phyloP scores from a whole-genome alignment of 2,113 vertebrate genomes.

The Nicator chloris region DNA sequence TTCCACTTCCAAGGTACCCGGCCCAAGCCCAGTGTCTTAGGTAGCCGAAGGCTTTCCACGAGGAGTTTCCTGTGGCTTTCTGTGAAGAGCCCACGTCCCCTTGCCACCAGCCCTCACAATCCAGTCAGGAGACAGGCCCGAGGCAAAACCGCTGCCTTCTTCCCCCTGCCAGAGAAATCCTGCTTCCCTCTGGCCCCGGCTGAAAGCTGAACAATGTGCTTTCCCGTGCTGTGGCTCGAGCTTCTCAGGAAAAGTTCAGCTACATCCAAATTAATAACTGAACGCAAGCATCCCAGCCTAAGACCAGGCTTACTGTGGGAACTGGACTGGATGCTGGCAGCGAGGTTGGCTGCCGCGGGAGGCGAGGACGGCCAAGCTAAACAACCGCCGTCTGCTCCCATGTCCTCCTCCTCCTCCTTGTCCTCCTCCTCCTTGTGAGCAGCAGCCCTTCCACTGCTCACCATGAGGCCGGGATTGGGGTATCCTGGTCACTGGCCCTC shows the following conservation, averaged over 20 bases:
- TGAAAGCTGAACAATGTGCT: background rate
- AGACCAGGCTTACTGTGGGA: conserved; percentile 6
- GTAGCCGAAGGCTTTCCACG: background rate
- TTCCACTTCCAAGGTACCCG: background rate
- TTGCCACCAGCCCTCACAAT: background rate
- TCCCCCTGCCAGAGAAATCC: background rate
- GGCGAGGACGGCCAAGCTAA: background rate
- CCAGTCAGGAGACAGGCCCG: background rate
- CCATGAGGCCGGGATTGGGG: background rate
- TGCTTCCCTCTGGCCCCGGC: background rate
- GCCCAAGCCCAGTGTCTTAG: background rate
- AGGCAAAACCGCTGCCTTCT: background rate
- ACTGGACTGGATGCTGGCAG: background rate
- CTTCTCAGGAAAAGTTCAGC: background rate
- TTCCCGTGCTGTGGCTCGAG: background rate
- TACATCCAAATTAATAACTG: background rate
- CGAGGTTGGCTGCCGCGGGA: background rate
- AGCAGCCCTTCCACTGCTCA: background rate
- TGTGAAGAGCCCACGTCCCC: background rate
- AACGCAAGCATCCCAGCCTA: background rate
- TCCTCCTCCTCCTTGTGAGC: background rate
- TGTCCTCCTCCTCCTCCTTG: background rate
- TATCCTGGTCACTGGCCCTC: fast-evolving
- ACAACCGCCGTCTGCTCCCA: background rate
- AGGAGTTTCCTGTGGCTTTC: background rate